phyloP scores from a whole-genome alignment of 2,888 invertebrate genomes.

The Agrypnus murinus region DNA sequence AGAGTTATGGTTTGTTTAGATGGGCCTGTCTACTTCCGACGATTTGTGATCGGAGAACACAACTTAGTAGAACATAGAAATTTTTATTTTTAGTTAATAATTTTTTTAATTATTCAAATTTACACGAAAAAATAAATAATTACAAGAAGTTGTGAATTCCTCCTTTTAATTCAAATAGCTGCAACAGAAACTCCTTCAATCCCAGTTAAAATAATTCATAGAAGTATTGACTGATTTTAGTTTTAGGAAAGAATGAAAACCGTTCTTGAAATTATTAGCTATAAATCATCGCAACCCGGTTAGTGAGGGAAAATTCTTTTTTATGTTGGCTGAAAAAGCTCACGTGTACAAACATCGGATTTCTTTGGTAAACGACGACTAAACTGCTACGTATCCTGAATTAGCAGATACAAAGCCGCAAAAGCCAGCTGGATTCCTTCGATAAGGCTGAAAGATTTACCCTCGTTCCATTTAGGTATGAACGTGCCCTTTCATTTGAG shows the following conservation, averaged over 20 bases:
- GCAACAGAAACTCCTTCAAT: not conserved
- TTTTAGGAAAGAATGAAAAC: slow-evolving; percentile 5
- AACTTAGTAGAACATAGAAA: slow-evolving; percentile 62
- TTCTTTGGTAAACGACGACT: slow-evolving; percentile 60
- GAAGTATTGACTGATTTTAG: too few relatives aligned
- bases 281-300: slow-evolving; percentile 26
- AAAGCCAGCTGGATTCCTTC: slow-evolving; percentile 67
- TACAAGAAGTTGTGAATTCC: slow-evolving; percentile 9
- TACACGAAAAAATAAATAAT: too few relatives aligned
- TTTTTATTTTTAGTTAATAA: slow-evolving; percentile 53
- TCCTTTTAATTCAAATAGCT: too few relatives aligned
- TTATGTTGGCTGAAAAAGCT: slow-evolving; percentile 47
- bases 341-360: slow-evolving; percentile 58
- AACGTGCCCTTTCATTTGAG: slow-evolving; percentile 67
- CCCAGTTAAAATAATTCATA: not conserved
- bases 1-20: slow-evolving; percentile 66
- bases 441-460: slow-evolving; percentile 69
- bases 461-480: slow-evolving; percentile 65
- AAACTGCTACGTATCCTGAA: slow-evolving; percentile 64
- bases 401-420: slow-evolving; percentile 69
- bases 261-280: slow-evolving; percentile 22
- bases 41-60: slow-evolving; percentile 63
- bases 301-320: slow-evolving; percentile 40
- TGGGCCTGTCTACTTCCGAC: slow-evolving; percentile 62
- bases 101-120: slow-evolving; percentile 29